Percentiles rank a stretch among this genome's conserved stretches.
phyloP scores from a whole-genome alignment of 64 coral and sea anemone species.

The Astreopora myriophthalma region DNA sequence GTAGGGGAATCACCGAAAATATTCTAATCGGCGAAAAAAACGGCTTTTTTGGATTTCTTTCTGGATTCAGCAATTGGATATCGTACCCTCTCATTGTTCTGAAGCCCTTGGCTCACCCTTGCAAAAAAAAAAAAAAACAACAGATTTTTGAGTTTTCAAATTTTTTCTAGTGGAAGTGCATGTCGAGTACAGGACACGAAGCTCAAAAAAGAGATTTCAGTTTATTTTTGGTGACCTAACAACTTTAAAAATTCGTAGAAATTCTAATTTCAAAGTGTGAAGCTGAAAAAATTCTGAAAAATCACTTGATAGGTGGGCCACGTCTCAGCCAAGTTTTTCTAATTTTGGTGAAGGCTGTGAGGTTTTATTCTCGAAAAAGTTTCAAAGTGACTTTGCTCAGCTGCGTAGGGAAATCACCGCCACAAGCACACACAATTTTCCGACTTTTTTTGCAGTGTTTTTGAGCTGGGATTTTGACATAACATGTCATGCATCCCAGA shows the following conservation, averaged over 20 bases:
- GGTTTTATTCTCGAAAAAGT: neutral
- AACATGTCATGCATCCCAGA: neutral
- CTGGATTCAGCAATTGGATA: neutral
- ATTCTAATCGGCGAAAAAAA: neutral
- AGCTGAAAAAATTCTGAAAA: neutral
- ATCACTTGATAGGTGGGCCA: neutral
- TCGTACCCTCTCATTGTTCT: neutral
- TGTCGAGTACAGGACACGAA: neutral
- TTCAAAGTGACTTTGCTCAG: neutral
- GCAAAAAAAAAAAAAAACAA: neutral
- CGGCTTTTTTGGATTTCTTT: neutral
- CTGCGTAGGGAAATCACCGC: neutral
- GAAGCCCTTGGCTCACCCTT: neutral
- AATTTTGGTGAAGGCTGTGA: neutral
- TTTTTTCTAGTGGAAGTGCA: neutral
- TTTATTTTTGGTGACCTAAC: neutral
- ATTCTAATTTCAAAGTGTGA: neutral
- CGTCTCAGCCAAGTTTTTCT: neutral
- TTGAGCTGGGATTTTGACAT: neutral
- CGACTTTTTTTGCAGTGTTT: neutral
- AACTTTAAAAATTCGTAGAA: neutral
- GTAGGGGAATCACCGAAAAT: neutral
- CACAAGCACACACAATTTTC: neutral
- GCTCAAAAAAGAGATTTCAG: neutral
- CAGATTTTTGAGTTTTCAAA: neutral